A percentile compares a stretch with the other conserved stretches of the same genome.
These are phyloP conservation scores for Athalia rosae DNA, from an alignment of 2,888 invertebrate genomes.

Conservation along the genomic window DNA sequence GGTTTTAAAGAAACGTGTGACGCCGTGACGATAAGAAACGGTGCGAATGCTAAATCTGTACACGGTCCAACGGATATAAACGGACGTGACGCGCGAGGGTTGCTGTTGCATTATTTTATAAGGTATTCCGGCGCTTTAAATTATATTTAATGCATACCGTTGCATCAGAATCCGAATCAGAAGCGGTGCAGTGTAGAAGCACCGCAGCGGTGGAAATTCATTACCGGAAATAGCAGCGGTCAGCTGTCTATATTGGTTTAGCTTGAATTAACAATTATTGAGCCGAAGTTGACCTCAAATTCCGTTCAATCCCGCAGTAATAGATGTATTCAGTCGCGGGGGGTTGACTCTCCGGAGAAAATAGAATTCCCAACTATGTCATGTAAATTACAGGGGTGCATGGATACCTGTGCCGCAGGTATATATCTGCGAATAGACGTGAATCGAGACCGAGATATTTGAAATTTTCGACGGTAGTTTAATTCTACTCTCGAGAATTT, in stretches of 20 bases:
- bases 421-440: too few species aligned
- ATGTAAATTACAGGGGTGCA: slow-evolving; percentile 2
- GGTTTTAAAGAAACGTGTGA: too few species aligned
- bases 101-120: too few species aligned
- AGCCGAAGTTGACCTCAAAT: slow-evolving; percentile 9
- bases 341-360: slow-evolving; percentile 1
- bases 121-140: too few species aligned
- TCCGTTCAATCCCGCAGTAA: not conserved
- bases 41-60: too few species aligned
- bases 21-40: too few species aligned
- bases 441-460: too few species aligned
- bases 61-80: too few species aligned
- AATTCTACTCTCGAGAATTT: not conserved
- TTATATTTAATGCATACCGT: not conserved
- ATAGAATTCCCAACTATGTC: not conserved
- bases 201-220: not conserved
- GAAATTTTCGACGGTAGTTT: not conserved
- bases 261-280: slow-evolving; percentile 7
- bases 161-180: not conserved
- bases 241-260: not conserved
- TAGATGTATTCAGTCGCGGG: not conserved
- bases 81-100: too few species aligned
- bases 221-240: slow-evolving; percentile 9
- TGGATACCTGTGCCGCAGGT: too few species aligned
- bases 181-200: not conserved